Conservation (phyloP, 2,797 vertebrate species). For the Capromys pilorides region DNA sequence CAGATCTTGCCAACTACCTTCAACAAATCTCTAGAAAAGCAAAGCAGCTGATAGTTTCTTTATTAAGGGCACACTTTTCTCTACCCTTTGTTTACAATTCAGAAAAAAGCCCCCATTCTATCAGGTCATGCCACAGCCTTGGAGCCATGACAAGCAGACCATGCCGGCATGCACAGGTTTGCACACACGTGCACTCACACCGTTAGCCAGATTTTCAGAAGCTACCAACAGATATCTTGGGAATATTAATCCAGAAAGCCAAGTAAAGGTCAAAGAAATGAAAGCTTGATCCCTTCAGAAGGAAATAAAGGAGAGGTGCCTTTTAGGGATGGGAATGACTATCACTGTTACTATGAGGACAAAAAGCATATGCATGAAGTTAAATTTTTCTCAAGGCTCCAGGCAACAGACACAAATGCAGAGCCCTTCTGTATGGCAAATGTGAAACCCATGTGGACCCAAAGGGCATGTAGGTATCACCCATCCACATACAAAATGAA, state of each 20-base stretch:
- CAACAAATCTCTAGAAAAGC: slow-evolving; percentile 59
- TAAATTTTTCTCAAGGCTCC: slow-evolving; percentile 38
- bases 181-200: not conserved
- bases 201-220: not conserved
- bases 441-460: not conserved
- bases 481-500: slow-evolving; percentile 57
- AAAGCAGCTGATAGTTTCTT: slow-evolving; percentile 58
- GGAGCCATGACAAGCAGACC: not conserved
- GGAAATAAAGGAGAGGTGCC: not conserved
- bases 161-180: not conserved
- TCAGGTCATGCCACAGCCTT: not conserved
- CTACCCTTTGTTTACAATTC: slow-evolving; percentile 54
- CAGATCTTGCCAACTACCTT: slow-evolving; percentile 40
- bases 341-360: not conserved
- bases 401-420: slow-evolving; percentile 58
- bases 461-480: slow-evolving; percentile 6
- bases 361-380: slow-evolving; percentile 12
- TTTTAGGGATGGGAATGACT: slow-evolving; percentile 19
- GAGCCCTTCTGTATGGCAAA: slow-evolving; percentile 28
- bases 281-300: not conserved
- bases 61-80: slow-evolving; percentile 14
- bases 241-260: not conserved
- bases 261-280: slow-evolving; percentile 51
- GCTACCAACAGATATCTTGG: not conserved
- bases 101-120: slow-evolving; percentile 47